Base-by-base conservation (phyloP, 2,113 vertebrate species). In the Muntiacus muntjak region DNA sequence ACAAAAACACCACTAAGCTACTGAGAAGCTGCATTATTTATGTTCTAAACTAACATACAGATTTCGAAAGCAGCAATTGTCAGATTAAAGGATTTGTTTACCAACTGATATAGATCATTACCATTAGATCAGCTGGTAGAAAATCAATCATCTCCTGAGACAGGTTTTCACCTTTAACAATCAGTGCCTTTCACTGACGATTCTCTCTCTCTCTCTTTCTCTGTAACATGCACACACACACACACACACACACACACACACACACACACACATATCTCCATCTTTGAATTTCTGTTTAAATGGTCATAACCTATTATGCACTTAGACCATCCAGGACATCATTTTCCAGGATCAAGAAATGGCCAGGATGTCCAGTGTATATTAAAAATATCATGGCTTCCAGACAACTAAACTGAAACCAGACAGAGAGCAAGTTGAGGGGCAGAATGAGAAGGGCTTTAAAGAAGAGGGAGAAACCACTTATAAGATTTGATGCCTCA, bases 1-100 rank as follows among this genome's bases (percentile, higher is more conserved):
- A 71, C 19, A 85, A 58, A 88, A 52, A 60, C 19, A 36, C n/a
- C 13, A 26, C 12, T 17, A 74, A 23, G 16, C 28, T 82, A 50
- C 7, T 21, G 26, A 79, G 40, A 52, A 60, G 11, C 3, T 7
- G 0, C 4, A 21, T 50, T 52, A 81, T 14, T 3, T 4, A 0
- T 0, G 11, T 16, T 57, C 36, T 19, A 55, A 87, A 50, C 30
- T 9, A 78, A 16, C 25, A 28, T 1, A 17, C 5, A 58, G n/a
- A n/a, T 5, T 45, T 21, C n/a, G 3, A 40, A 55, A 45, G 71
- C 6, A 55, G 23, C n/a, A 47, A 54, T 11, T 43, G 5, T 60
- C 5, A 50, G 13, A 30, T 33, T 55, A 60, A 57, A 55, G 17
- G 14, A 26, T 71, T 25, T 71, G 33, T 90, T 93, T 67, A 45